A percentile compares a stretch with the other conserved stretches of the same genome.
Conservation (phyloP, 2,888 invertebrate genomes). For the Cepaea hortensis region DNA sequence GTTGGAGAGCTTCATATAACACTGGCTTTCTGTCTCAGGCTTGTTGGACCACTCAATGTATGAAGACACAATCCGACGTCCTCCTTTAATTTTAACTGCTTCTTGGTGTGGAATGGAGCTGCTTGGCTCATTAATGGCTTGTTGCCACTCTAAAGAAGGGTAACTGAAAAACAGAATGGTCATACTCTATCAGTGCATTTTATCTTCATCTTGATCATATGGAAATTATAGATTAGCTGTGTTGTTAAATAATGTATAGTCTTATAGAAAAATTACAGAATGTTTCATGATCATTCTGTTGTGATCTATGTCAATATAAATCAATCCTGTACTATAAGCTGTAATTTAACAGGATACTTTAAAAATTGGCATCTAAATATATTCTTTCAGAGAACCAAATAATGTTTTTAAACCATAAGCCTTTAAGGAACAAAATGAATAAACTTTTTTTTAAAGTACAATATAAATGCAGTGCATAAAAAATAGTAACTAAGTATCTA, state of each 20-base stretch:
- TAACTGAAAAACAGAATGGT: constrained; percentile 57
- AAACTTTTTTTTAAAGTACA: too few relatives aligned
- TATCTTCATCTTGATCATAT: too few relatives aligned
- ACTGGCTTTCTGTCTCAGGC: constrained; percentile 62
- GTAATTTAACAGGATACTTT: too few relatives aligned
- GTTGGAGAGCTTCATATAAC: constrained; percentile 67
- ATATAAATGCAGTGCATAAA: too few relatives aligned
- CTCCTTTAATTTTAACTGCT: constrained; percentile 47
- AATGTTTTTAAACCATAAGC: neutral
- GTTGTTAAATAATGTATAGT: too few relatives aligned
- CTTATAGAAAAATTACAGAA: neutral
- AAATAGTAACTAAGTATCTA: too few relatives aligned
- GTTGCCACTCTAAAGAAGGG: constrained; percentile 73
- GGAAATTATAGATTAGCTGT: too few relatives aligned
- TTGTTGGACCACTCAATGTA: constrained; percentile 68
- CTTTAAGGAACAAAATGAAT: neutral
- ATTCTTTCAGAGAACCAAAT: too few relatives aligned
- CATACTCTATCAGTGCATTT: too few relatives aligned
- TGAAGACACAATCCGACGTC: constrained; percentile 14
- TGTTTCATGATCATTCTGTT: neutral
- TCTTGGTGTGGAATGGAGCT: constrained; percentile 58
- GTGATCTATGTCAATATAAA: too few relatives aligned
- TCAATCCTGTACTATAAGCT: too few relatives aligned
- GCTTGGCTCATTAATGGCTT: constrained; percentile 69
- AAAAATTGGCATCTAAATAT: too few relatives aligned